A percentile compares a stretch with the other conserved stretches of the same genome.
Evolutionary conservation across 2,888 invertebrate genomes (phyloP).

Genomic region (Macaria notata): DNA sequence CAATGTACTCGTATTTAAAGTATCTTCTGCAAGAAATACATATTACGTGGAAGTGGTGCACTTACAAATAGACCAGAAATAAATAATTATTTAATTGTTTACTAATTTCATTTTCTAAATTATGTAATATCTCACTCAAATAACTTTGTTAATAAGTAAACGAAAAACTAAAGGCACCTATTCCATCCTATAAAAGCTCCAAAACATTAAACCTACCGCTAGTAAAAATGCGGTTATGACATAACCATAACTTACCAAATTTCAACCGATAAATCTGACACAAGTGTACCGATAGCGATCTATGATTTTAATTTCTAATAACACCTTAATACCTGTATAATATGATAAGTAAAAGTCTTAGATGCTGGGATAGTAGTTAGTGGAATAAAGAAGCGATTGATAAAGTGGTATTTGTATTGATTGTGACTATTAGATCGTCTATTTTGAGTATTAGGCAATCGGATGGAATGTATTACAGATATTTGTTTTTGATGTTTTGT

Average conservation of each 20-base stretch:
- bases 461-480: too few species aligned
- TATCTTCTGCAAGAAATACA: too few species aligned
- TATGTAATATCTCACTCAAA: too few species aligned
- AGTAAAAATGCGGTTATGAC: background rate
- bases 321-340: slow-evolving; percentile 24
- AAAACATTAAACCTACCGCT: background rate
- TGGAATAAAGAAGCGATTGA: slow-evolving; percentile 22
- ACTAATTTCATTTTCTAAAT: too few species aligned
- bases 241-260: background rate
- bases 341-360: slow-evolving; percentile 24
- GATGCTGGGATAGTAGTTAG: slow-evolving; percentile 22
- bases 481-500: too few species aligned
- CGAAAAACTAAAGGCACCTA: too few species aligned
- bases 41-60: too few species aligned
- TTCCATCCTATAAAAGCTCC: too few species aligned
- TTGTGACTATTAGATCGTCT: slow-evolving; percentile 10
- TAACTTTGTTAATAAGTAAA: too few species aligned
- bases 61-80: too few species aligned
- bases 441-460: slow-evolving; percentile 15
- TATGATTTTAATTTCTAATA: slow-evolving; percentile 32
- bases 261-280: slow-evolving; percentile 29
- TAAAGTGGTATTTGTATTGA: slow-evolving; percentile 15
- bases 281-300: slow-evolving; percentile 41
- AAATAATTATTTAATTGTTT: too few species aligned
- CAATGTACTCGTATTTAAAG: too few species aligned